Base-by-base conservation (phyloP, 1,140 invertebrate species). In the Drosophila fuyamai region DNA sequence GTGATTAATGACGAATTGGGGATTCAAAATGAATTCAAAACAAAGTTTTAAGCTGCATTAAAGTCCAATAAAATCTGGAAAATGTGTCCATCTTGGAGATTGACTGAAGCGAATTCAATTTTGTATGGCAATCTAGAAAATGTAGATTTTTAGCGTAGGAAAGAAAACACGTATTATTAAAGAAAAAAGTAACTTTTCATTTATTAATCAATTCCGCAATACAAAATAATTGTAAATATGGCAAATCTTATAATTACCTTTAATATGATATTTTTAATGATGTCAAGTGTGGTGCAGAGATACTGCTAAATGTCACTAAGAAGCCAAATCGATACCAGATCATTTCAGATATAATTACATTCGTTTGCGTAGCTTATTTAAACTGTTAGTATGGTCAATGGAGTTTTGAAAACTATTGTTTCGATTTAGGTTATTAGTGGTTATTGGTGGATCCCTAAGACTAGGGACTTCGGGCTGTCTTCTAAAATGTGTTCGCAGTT, bases 161-260 rank as follows among this genome's bases (percentile, higher is more conserved):
- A 16, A 14, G 8, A 7, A 14, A 43, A 8, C 7, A 14, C 13
- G 13, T 40, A 41, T 14, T 8, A 0, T 13, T 9, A 38, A 38
- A 10, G 1, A 38, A 38, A 38, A 4, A 38, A 12, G 6, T 8
- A 9, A 44, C 41, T 44, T 16, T 44, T 44, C 14, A 46, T 46
- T 46, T 46, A 46, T 46, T 46, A 4, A 16, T 44, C n/a, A 7
- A 12, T 23, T 46, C 46, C 18, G 12, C 10, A 50, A 29, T 50
- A 50, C 47, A 50, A 32, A 32, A 16, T 51, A 12, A 18, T 53
- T 53, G 14, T 53, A 53, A 16, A 40, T 5, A 40, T 40, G 29
- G 29, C 29, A 40, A 40, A 40, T 40, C 36, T 10, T 36, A 36
- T 36, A 9, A 10, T 9, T 36, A 36, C 36, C 9, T 10, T 38